Base-by-base conservation (phyloP, 2,113 vertebrate species). In the Oncorhynchus kisutch region DNA sequence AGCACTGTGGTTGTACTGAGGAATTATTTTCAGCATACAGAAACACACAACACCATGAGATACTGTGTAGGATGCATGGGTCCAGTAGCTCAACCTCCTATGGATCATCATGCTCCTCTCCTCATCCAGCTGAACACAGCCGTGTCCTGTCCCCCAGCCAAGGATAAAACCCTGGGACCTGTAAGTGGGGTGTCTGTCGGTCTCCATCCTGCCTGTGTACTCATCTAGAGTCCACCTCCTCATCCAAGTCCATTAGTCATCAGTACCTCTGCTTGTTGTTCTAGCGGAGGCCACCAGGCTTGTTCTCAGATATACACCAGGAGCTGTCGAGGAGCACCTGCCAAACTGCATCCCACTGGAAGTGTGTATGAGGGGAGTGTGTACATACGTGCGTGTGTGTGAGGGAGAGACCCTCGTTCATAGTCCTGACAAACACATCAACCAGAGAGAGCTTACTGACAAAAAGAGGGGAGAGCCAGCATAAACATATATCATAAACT, bases 301-400 rank as follows among this genome's bases (percentile, higher is more conserved):
- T 31, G 65, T 25, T 45, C 39, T 45, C 39, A 45, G 39, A 45
- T 45, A 11, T 45, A 45, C 39, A 11, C 39, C 39, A 45, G 39
- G 39, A 45, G 39, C 9, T 29, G 4, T 20, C 24, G 25, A 45
- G 39, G 18, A 29, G 48, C 25, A 67, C 25, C 16, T 77, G 74
- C 80, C 75, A 82, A 51, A 29, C 12, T 72, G 49, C 27, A 34
- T 27, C 77, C 69, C 67, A 59, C 14, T 67, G 49, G 68, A 39
- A 51, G 59, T 67, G 73, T 72, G 81, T 57, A 60, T 3, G 31
- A 75, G 51, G 73, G 62, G 65, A 31, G 12, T 70, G 39, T 45
- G 39, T 45, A 11, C 39, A 11, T 45, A 12, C 39, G 9, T 45
- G 39, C 8, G 39, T 45, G 39, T 45, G 39, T 45, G 39, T 45